Conservation (phyloP, 1,140 invertebrate genomes). For the Drosophila hydei region DNA sequence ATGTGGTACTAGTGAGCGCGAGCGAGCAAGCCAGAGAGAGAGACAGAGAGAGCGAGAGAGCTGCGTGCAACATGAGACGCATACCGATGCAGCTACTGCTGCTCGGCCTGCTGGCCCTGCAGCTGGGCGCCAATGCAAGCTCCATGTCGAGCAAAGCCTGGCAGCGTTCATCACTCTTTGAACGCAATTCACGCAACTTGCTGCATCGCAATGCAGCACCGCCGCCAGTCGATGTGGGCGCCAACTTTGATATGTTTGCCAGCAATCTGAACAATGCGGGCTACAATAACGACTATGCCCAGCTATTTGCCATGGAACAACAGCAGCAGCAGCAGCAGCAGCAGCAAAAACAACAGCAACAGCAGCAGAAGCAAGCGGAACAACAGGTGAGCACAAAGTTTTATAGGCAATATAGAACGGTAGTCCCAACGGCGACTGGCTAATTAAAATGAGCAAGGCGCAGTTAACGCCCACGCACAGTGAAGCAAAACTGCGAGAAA, state of each 20-base stretch:
- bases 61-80: constrained; percentile 69
- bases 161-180: constrained; percentile 89
- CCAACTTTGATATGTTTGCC: constrained; percentile 28
- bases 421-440: not conserved
- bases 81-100: constrained; percentile 71
- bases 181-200: constrained; percentile 93
- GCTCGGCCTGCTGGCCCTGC: constrained; percentile 59
- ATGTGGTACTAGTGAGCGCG: constrained; percentile 48
- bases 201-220: constrained; percentile 76
- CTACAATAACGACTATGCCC: constrained; percentile 46
- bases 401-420: not conserved
- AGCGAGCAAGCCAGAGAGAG: too few species aligned
- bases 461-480: not conserved
- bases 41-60: too few species aligned
- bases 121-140: constrained; percentile 33
- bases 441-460: too few species aligned
- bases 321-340: constrained; percentile 27
- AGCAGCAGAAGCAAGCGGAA: constrained; percentile 7
- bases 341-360: constrained; percentile 35
- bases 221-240: constrained; percentile 2
- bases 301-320: constrained; percentile 30
- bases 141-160: constrained; percentile 84
- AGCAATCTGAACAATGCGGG: constrained; percentile 31
- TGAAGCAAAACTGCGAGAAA: not conserved
- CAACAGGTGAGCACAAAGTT: constrained; percentile 61